These are phyloP conservation scores for Chaetoderma sp. DNA, from an alignment of 2,888 invertebrate species.

Conservation along the genomic window DNA sequence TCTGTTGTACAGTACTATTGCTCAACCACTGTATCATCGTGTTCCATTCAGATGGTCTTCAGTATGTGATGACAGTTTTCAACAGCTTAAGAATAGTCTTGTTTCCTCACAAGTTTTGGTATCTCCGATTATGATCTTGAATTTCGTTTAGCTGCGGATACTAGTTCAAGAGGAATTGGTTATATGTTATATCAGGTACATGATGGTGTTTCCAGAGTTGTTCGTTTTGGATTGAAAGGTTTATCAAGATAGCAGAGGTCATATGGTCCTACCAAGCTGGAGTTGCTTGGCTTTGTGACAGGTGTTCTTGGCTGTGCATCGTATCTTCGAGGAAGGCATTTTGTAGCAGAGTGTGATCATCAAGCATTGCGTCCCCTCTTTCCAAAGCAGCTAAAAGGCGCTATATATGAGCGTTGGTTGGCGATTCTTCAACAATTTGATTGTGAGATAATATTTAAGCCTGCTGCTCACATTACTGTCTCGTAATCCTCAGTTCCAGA, in stretches of 20 bases:
- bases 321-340: background rate
- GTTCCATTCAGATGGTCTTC: too few species aligned
- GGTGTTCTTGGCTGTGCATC: slow-evolving; percentile 4
- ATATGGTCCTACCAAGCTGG: slow-evolving; percentile 4
- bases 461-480: slow-evolving; percentile 18
- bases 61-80: too few species aligned
- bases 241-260: slow-evolving; percentile 2
- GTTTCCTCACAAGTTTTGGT: too few species aligned
- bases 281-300: slow-evolving; percentile 4
- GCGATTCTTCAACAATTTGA: slow-evolving; percentile 21
- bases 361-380: slow-evolving; percentile 12
- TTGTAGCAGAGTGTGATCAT: slow-evolving; percentile 6
- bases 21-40: too few species aligned
- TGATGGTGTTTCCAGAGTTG: too few species aligned
- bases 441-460: slow-evolving; percentile 21
- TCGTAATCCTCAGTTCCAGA: background rate
- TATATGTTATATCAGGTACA: too few species aligned
- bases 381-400: slow-evolving; percentile 23
- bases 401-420: slow-evolving; percentile 21
- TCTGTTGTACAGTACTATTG: too few species aligned
- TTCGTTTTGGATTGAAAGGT: slow-evolving; percentile 9
- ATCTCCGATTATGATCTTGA: too few species aligned
- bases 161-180: too few species aligned
- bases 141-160: too few species aligned
- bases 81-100: too few species aligned